Base-by-base conservation (phyloP, 1,140 invertebrate genomes). In the Armadillidium nasatum region DNA sequence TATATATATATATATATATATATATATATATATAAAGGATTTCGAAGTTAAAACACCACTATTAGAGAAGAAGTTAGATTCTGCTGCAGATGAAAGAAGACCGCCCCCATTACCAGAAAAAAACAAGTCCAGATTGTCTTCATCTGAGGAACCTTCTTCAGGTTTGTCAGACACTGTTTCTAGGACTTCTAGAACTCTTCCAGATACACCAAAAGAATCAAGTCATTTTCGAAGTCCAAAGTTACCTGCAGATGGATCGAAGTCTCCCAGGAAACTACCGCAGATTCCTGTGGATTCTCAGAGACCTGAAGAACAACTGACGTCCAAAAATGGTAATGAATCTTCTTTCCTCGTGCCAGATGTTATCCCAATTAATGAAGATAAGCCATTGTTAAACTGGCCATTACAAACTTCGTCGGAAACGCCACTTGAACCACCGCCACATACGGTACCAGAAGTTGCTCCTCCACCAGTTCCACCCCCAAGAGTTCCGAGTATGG, bases 1-100 rank as follows among this genome's bases (percentile, higher is more conserved):
- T 74, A 6, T n/a, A 67, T 19, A 44, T 74, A 44, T 67, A 69
- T 44, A 46, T 21, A 73, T 46, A 10, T 71, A 43, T 54, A 46
- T 72, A 33, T 71, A 60, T 33, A 74, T 74, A 74, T 43, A 44
- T 44, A 10, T 72, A 72, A 7, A 7, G 10, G 60, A 19, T 22
- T 66, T 66, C 33, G 33, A 33, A 33, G 33, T 33, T 33, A 33
- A 33, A 33, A 33, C 33, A 33, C 33, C n/a, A 19, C 21, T 9
- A 66, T 11, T 22, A 66, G 60, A 22, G 10, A 66, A 19, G 21
- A 66, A 22, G n/a, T 66, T 66, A 19, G 10, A 19, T 66, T 66
- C 21, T 66, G 60, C 60, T 19, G 10, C n/a, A 19, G n/a, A 19
- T 19, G 60, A 19, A 66, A 66, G n/a, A 19, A 22, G 60, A 66